Conservation (phyloP, 2,113 vertebrate species). For the Lepidothrix coronata region DNA sequence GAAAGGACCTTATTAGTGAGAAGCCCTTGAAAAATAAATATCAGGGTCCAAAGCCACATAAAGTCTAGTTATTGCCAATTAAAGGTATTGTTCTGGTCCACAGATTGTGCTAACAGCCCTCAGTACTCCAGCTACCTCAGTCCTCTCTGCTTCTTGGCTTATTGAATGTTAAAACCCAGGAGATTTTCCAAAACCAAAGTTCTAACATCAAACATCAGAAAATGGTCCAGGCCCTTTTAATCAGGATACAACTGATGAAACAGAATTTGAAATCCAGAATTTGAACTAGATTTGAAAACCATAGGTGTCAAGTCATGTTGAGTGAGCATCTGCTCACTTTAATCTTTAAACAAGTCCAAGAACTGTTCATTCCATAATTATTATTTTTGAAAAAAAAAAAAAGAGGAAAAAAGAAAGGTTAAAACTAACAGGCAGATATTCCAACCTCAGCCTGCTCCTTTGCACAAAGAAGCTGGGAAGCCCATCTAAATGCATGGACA, state of each 20-base stretch:
- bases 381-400: not conserved
- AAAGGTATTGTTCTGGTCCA: not conserved
- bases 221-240: not conserved
- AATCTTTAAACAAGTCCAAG: not conserved
- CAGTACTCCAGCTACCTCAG: not conserved
- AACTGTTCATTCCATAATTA: not conserved
- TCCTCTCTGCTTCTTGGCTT: not conserved
- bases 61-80: not conserved
- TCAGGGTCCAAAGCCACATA: not conserved
- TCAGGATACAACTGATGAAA: not conserved
- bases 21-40: constrained; percentile 9
- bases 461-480: not conserved
- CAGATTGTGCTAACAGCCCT: not conserved
- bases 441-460: not conserved
- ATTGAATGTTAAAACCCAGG: not conserved
- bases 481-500: not conserved
- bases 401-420: not conserved
- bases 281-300: not conserved
- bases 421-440: not conserved
- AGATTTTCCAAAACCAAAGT: not conserved
- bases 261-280: not conserved
- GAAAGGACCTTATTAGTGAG: not conserved
- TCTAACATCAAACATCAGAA: not conserved
- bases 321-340: not conserved
- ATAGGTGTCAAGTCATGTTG: not conserved